A percentile compares a stretch with the other conserved stretches of the same genome.
phyloP scores from a whole-genome alignment of 2,113 vertebrate genomes.

The Hiodon tergisus region DNA sequence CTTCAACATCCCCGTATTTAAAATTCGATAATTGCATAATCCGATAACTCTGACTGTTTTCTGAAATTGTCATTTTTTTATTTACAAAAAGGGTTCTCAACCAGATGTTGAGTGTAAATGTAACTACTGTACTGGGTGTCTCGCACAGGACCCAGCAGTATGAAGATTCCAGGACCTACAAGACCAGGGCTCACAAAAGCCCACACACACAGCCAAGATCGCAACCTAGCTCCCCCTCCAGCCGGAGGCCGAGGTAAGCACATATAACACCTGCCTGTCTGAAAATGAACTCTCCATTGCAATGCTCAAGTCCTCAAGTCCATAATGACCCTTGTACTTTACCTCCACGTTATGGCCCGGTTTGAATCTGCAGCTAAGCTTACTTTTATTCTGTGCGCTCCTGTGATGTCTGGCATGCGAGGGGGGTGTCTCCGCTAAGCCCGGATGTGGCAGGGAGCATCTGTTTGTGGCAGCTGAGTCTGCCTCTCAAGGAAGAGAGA shows the following conservation, averaged over 20 bases:
- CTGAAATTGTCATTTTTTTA: not conserved
- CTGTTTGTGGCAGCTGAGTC: not conserved
- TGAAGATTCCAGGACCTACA: slow-evolving; percentile 75
- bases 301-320: no score
- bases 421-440: not conserved
- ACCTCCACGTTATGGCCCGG: not conserved
- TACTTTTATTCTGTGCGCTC: not conserved
- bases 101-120: not conserved
- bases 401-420: not conserved
- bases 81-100: slow-evolving; percentile 12
- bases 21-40: not conserved
- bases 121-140: slow-evolving; percentile 15
- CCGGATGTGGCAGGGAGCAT: not conserved
- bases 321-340: not conserved
- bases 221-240: slow-evolving; percentile 72
- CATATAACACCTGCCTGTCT: not conserved
- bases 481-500: not conserved
- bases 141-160: slow-evolving; percentile 77
- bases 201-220: slow-evolving; percentile 72
- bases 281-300: no score
- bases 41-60: not conserved
- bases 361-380: not conserved
- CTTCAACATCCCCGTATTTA: not conserved
- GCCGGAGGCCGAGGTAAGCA: slow-evolving; percentile 81
- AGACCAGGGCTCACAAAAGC: slow-evolving; percentile 72